Evolutionary conservation across 2,797 vertebrate genomes (phyloP).

Genomic region (Loris lydekkerianus): DNA sequence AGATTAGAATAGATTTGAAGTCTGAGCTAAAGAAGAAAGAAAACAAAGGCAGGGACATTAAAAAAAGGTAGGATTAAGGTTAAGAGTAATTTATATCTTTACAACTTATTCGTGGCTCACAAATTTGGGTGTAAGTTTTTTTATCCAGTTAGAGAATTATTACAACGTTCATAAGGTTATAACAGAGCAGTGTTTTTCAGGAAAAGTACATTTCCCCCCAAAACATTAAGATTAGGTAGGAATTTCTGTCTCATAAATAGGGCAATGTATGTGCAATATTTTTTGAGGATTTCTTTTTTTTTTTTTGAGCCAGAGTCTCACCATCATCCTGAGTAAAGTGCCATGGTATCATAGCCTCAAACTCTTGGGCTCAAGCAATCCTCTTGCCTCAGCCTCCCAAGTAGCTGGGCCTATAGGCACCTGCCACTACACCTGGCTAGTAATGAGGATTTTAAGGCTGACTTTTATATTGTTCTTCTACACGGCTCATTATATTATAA

Average conservation of each 20-base stretch:
- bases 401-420: too few relatives aligned
- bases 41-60: background rate
- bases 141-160: background rate
- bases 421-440: too few relatives aligned
- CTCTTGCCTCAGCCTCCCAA: too few relatives aligned
- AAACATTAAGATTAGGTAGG: background rate
- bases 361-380: too few relatives aligned
- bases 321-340: too few relatives aligned
- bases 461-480: background rate
- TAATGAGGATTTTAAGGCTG: background rate
- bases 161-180: background rate
- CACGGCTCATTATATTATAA: background rate
- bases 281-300: background rate
- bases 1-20: background rate
- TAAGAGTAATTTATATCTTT: background rate
- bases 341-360: too few relatives aligned
- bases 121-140: background rate
- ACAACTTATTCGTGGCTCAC: background rate
- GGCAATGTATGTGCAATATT: background rate
- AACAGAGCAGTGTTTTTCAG: background rate
- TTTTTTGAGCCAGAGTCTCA: too few relatives aligned
- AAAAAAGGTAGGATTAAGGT: background rate
- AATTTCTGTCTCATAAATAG: background rate
- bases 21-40: conserved; percentile 25
- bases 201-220: background rate